Percentiles rank a stretch among this genome's conserved stretches.
Conservation (phyloP, 2,888 invertebrate species). For the Abrostola tripartita region DNA sequence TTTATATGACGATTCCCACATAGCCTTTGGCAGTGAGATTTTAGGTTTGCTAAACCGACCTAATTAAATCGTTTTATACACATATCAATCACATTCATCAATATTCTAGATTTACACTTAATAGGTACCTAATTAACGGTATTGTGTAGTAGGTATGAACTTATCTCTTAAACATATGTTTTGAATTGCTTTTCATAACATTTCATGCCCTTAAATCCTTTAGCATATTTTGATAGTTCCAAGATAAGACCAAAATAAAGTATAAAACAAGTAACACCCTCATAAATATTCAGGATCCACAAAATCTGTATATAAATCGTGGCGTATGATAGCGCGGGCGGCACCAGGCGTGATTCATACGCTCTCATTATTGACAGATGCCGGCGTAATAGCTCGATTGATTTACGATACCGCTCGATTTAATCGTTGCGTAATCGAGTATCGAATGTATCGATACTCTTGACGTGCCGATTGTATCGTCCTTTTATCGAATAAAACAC, state of each 20-base stretch:
- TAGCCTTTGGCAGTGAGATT: too few relatives aligned
- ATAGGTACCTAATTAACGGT: too few relatives aligned
- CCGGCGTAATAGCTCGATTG: constrained; percentile 81
- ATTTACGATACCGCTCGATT: constrained; percentile 77
- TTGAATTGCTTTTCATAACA: background rate
- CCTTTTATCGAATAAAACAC: constrained; percentile 52
- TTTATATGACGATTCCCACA: too few relatives aligned
- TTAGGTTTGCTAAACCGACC: too few relatives aligned
- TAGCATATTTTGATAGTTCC: background rate
- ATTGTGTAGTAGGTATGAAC: too few relatives aligned
- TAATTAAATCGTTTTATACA: too few relatives aligned
- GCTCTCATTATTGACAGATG: constrained; percentile 83
- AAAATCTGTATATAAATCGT: constrained; percentile 49
- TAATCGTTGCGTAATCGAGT: constrained; percentile 76
- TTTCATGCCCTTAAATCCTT: background rate
- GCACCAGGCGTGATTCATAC: constrained; percentile 76
- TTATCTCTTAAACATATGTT: too few relatives aligned
- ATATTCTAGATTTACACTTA: too few relatives aligned
- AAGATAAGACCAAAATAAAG: background rate
- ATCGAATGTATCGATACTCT: constrained; percentile 55
- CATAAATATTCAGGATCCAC: constrained; percentile 41
- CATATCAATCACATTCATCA: too few relatives aligned
- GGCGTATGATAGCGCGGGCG: constrained; percentile 44
- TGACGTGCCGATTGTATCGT: constrained; percentile 52
- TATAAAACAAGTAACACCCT: constrained; percentile 10